Conservation (phyloP, 2,888 invertebrate genomes). For the Reticulitermes lucifugus region DNA sequence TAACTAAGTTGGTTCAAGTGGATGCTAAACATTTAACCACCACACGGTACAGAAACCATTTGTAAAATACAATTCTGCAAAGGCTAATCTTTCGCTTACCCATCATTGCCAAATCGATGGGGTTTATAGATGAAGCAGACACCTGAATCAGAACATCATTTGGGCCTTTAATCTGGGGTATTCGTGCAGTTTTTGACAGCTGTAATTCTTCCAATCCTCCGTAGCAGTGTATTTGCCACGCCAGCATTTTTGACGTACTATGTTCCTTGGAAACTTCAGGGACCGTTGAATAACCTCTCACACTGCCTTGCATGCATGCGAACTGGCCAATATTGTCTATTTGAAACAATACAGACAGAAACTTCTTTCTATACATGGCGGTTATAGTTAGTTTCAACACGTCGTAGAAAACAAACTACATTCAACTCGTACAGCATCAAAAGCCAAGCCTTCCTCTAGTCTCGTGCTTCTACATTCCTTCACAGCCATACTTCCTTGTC, state of each 20-base stretch:
- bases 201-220: conserved; percentile 75
- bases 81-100: conserved; percentile 64
- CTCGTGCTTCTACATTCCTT: no score
- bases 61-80: no score
- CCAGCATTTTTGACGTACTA: conserved; percentile 67
- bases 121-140: conserved; percentile 89
- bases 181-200: conserved; percentile 70
- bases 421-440: no score
- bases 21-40: no score
- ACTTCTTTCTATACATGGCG: not conserved
- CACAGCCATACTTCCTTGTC: no score
- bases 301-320: not conserved
- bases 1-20: no score
- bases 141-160: conserved; percentile 85
- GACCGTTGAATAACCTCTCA: not conserved
- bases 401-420: no score
- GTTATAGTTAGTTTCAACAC: not conserved
- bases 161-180: conserved; percentile 78
- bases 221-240: conserved; percentile 88
- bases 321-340: not conserved
- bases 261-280: not conserved
- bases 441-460: no score
- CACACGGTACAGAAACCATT: no score
- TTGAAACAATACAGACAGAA: not conserved
- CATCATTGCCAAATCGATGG: conserved; percentile 89